phyloP scores from a whole-genome alignment of 2,888 invertebrate genomes.

The Caenorhabditis sulstoni region DNA sequence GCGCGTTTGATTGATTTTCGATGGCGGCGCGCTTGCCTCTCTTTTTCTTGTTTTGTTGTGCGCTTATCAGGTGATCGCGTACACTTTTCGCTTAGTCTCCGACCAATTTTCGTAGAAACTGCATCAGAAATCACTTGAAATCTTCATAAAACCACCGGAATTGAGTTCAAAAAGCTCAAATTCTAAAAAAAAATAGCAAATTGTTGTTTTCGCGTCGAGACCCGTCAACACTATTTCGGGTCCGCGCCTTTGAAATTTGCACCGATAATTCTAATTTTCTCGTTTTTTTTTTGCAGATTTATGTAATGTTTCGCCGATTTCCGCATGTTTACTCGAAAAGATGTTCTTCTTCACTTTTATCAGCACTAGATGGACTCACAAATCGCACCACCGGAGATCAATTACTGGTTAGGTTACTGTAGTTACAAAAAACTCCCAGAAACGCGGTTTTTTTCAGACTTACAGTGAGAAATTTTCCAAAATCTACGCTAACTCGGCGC shows the following conservation, averaged over 20 bases:
- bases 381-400: constrained; percentile 58
- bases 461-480: constrained; percentile 60
- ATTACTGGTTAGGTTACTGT: constrained; percentile 49
- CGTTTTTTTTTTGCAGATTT: constrained; percentile 29
- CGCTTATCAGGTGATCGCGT: constrained; percentile 43
- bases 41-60: constrained; percentile 36
- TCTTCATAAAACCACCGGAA: neutral
- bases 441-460: constrained; percentile 31
- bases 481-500: constrained; percentile 44
- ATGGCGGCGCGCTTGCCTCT: neutral
- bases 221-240: neutral
- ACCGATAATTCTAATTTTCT: neutral
- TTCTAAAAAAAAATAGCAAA: neutral
- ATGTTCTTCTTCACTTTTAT: constrained; percentile 16
- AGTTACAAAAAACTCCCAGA: neutral
- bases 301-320: constrained; percentile 48
- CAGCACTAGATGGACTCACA: constrained; percentile 50
- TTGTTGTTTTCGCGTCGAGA: neutral
- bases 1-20: constrained; percentile 37
- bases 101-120: neutral
- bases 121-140: constrained; percentile 1
- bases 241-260: constrained; percentile 4
- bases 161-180: neutral
- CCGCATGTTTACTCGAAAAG: constrained; percentile 27
- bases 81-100: neutral